These are phyloP conservation scores for Poecilia gillii DNA, from an alignment of 2,797 vertebrate species.

Conservation along the genomic window DNA sequence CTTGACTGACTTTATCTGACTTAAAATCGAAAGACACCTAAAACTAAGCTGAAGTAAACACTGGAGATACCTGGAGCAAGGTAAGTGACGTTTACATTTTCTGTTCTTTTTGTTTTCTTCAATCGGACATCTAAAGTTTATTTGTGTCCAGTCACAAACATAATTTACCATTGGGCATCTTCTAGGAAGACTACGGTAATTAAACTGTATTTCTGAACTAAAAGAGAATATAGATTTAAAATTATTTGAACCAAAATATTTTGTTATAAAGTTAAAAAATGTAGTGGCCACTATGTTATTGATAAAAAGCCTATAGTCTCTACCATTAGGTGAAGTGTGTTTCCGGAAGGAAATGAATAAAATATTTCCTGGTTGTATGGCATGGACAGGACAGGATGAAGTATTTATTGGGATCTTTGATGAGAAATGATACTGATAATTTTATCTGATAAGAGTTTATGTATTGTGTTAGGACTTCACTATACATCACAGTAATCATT, in stretches of 20 bases:
- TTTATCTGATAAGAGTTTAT: neutral
- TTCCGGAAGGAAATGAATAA: neutral
- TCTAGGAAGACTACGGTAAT: neutral
- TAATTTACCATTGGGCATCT: neutral
- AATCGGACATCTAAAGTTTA: neutral
- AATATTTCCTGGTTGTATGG: neutral
- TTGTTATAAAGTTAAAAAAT: neutral
- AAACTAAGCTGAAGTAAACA: conserved; percentile 10
- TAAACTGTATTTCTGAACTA: neutral
- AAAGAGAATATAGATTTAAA: neutral
- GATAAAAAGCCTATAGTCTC: too few species aligned
- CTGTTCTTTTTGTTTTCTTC: neutral
- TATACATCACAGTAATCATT: neutral
- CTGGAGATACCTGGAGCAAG: conserved; percentile 31
- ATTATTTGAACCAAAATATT: neutral
- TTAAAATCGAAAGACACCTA: conserved; percentile 8
- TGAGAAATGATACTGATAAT: neutral
- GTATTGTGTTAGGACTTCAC: neutral
- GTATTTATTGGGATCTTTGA: neutral
- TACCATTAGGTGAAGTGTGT: conserved; percentile 2
- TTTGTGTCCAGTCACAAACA: neutral
- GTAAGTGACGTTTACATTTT: conserved; percentile 27
- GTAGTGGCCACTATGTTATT: neutral
- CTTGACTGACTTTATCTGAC: neutral
- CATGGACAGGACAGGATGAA: neutral